Evolutionary conservation across 1,140 invertebrate species (phyloP).

Genomic region (fruit fly (Drosophila melanogaster)): DNA sequence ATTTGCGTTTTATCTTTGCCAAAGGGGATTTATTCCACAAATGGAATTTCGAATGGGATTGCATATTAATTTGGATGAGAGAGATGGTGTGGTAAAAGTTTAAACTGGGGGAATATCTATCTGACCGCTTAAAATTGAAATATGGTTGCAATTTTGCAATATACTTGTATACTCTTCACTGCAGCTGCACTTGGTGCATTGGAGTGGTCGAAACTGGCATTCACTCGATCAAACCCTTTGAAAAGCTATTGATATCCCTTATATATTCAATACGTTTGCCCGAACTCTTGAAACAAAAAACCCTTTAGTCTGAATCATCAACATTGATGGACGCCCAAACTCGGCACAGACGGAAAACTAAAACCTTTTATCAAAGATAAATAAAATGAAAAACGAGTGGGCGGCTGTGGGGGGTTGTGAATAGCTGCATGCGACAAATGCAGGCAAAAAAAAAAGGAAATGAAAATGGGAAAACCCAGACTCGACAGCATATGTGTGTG

Average conservation of each 20-base stretch:
- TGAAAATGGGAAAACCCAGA: constrained; percentile 34
- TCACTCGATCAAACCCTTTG: not conserved
- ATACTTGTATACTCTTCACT: not conserved
- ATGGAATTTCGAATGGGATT: constrained; percentile 33
- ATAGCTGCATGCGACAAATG: constrained; percentile 49
- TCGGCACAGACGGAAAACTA: constrained; percentile 46
- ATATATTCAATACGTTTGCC: not conserved
- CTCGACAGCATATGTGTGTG: constrained; percentile 33
- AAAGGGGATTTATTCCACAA: constrained; percentile 8
- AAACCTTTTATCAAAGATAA: constrained; percentile 82
- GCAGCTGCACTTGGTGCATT: not conserved
- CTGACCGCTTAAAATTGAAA: not conserved
- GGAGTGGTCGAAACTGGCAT: not conserved
- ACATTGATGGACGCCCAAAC: constrained; percentile 47
- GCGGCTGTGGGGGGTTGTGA: constrained; percentile 1
- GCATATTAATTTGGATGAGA: constrained; percentile 6
- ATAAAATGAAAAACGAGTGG: constrained; percentile 61
- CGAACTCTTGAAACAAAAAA: constrained; percentile 29
- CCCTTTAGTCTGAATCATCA: constrained; percentile 41
- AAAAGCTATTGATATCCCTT: not conserved
- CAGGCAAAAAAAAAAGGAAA: constrained; percentile 28
- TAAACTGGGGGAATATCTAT: not conserved
- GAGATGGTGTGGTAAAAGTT: not conserved
- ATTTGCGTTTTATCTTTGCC: not conserved
- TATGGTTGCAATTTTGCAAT: not conserved